Percentiles rank a stretch among this genome's conserved stretches.
phyloP scores from a whole-genome alignment of 2,888 invertebrate species.

The Lissocephala sabroskyi region DNA sequence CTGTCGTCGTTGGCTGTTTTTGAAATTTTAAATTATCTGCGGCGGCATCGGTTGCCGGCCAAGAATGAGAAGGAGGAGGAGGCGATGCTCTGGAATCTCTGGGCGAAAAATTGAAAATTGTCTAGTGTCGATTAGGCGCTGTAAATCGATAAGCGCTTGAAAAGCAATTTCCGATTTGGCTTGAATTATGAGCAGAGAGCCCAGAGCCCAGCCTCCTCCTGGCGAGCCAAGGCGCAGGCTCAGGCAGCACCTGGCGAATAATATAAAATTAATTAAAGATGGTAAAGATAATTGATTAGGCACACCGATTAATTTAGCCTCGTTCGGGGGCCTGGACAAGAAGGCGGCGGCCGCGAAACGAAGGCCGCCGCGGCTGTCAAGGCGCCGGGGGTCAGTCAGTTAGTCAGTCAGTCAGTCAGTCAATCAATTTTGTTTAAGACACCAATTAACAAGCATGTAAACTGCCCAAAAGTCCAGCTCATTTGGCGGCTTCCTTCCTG shows the following conservation, averaged over 20 bases:
- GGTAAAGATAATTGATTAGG: slow-evolving; percentile 73
- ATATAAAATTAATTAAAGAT: slow-evolving; percentile 73
- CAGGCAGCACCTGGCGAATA: slow-evolving; percentile 47
- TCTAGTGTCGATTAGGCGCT: slow-evolving; percentile 53
- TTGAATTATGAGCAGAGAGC: slow-evolving; percentile 39
- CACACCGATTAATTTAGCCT: slow-evolving; percentile 71
- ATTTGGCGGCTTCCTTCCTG: not conserved
- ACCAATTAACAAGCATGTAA: slow-evolving; percentile 13
- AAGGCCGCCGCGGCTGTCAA: slow-evolving; percentile 2
- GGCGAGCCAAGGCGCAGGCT: not conserved
- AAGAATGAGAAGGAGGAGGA: not conserved
- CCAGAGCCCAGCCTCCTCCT: not conserved
- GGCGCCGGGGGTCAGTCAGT: slow-evolving; percentile 11
- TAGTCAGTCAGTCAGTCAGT: not conserved
- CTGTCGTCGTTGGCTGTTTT: not conserved
- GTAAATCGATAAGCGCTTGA: slow-evolving; percentile 58
- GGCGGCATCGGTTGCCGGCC: not conserved
- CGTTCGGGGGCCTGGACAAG: slow-evolving; percentile 43
- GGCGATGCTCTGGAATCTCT: slow-evolving; percentile 19
- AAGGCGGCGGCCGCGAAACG: slow-evolving; percentile 7
- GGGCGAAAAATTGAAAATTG: slow-evolving; percentile 54
- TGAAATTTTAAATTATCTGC: slow-evolving; percentile 21
- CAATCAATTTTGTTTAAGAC: slow-evolving; percentile 8
- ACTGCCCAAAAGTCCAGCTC: not conserved
- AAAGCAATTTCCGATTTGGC: slow-evolving; percentile 62